Evolutionary conservation across 2,113 vertebrate genomes (phyloP), one percentile per base, ranked within the genome.

Genomic region (Psittacara wagleri): DNA sequence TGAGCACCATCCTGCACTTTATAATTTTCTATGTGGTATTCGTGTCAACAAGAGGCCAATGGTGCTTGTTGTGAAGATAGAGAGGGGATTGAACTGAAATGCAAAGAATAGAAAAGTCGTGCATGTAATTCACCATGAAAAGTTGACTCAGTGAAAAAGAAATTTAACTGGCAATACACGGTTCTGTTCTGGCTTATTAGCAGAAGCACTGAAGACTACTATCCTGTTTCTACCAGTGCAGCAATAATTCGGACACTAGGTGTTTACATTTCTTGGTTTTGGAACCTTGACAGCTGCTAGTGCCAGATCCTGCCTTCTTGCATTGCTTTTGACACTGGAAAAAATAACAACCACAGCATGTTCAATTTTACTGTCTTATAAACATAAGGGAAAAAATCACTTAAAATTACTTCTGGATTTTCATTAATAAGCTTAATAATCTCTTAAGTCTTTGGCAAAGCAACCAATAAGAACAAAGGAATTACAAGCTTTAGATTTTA

Each of bases 351-450:
- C 84, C 75, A 44, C 83, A 75, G 83, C 29, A 83, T 82, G 85
- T 77, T 97, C 96, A 94, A 96, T 97, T 97, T 97, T 73, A 92
- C 76, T 94, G 48, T 93, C 92, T 91, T 90, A 48, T 68, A 96
- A 94, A 92, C 63, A 63, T 81, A 95, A 52, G 72, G 61, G n/a
- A 33, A 29, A n/a, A 84, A 92, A 79, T 84, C 17, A 88, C 83
- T 94, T 90, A 41, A 87, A 96, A 96, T 95, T 82, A 76, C 41
- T 93, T 95, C 80, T 95, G 57, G 59, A 94, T 96, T 96, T 96
- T 95, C 70, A 95, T 96, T 95, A 97, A 96, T 93, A 96, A 83
- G 14, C 63, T 95, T 91, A 93, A 95, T 95, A 96, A 97, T 95
- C 90, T 96, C 90, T 92, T 94, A 94, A 97, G 79, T 84, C 83